Evolutionary conservation across 2,888 invertebrate genomes (phyloP).

Genomic region (Lasioglossum leucozonium): DNA sequence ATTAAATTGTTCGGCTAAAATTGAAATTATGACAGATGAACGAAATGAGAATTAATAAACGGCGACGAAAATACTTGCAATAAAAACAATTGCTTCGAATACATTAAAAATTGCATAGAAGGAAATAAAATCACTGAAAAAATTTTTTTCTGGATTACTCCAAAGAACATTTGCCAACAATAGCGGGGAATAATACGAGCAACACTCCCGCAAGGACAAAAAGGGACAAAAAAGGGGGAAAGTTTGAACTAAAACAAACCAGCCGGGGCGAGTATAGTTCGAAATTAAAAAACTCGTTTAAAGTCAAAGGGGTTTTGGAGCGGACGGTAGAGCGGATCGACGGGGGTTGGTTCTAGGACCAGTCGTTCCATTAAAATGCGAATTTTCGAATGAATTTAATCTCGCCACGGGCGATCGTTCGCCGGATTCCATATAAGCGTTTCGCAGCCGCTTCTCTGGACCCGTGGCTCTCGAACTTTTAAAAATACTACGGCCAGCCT

Average conservation of each 20-base stretch:
- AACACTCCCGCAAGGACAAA: background rate
- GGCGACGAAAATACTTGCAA: background rate
- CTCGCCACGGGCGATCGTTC: constrained; percentile 13
- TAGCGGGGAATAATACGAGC: background rate
- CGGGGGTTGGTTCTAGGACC: background rate
- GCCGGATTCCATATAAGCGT: background rate
- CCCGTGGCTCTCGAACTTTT: background rate
- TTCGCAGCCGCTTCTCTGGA: background rate
- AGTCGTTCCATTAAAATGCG: constrained; percentile 19
- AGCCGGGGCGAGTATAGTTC: background rate
- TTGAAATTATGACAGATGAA: background rate
- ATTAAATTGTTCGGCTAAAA: background rate
- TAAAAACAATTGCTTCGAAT: background rate
- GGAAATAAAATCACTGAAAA: no score
- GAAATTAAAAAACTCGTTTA: constrained; percentile 15
- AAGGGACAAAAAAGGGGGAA: background rate
- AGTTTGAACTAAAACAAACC: background rate
- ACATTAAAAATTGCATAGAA: background rate
- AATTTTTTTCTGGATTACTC: background rate
- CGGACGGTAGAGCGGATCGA: background rate
- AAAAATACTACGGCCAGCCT: background rate
- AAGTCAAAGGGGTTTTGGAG: constrained; percentile 6
- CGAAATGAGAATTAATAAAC: background rate
- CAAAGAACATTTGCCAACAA: background rate
- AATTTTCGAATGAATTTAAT: constrained; percentile 43